Percentiles rank a stretch among this genome's conserved stretches.
Evolutionary conservation across 2,888 invertebrate genomes (phyloP).

Genomic region (Euzetes globulus): DNA sequence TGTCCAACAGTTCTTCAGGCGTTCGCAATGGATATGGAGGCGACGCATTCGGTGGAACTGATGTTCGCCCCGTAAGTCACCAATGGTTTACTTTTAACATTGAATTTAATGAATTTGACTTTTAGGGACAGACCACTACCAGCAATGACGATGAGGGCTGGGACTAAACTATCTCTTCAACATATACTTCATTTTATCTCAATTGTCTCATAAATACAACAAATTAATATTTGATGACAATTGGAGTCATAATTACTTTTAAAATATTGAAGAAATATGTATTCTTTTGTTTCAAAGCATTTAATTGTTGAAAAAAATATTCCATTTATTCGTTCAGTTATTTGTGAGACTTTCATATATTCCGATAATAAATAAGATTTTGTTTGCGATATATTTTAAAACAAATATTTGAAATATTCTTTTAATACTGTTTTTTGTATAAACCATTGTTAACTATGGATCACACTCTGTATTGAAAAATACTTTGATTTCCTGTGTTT

Average conservation of each 20-base stretch:
- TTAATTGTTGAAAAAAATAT: too few species aligned
- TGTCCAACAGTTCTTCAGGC: conserved; percentile 52
- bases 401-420: too few species aligned
- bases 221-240: not conserved
- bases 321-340: not conserved
- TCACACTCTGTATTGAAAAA: not conserved
- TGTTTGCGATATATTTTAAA: too few species aligned
- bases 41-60: conserved; percentile 60
- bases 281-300: too few species aligned
- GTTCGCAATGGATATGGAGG: conserved; percentile 47
- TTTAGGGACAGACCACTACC: not conserved
- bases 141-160: not conserved
- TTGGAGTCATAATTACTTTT: too few species aligned
- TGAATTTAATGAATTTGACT: not conserved
- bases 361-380: too few species aligned
- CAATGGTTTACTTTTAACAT: not conserved
- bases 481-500: not conserved
- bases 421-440: too few species aligned
- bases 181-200: not conserved
- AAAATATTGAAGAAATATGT: too few species aligned
- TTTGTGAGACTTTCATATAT: too few species aligned
- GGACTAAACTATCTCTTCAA: not conserved
- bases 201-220: not conserved
- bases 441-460: not conserved
- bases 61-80: conserved; percentile 56